Percentiles rank a stretch among this genome's conserved stretches.
Conservation (phyloP, 2,888 invertebrate species). For the Teleiodes luculella region DNA sequence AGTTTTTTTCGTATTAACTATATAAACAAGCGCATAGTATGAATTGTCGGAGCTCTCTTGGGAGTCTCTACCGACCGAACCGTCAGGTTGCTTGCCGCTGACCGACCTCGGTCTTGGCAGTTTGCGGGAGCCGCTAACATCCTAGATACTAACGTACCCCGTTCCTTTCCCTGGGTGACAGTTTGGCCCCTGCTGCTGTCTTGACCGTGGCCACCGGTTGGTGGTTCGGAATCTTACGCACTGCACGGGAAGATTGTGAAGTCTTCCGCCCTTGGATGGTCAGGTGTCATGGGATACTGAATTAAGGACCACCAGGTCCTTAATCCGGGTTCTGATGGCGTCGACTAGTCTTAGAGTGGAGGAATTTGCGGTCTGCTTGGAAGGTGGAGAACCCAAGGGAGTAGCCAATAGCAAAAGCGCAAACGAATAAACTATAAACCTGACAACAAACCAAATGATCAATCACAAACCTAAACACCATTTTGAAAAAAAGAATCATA, state of each 20-base stretch:
- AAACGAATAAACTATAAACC: neutral
- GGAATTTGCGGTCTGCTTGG: slow-evolving; percentile 11
- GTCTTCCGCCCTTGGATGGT: neutral
- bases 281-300: neutral
- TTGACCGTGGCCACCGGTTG: slow-evolving; percentile 1
- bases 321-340: slow-evolving; percentile 6
- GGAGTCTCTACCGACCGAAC: slow-evolving; percentile 15
- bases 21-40: neutral
- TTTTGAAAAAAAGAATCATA: too few relatives aligned
- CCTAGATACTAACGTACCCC: slow-evolving; percentile 12
- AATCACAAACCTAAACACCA: neutral
- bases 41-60: slow-evolving; percentile 13
- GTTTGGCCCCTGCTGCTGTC: slow-evolving; percentile 15
- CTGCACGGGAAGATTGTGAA: slow-evolving; percentile 8
- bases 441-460: neutral
- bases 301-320: neutral
- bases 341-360: neutral
- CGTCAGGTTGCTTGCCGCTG: slow-evolving; percentile 9
- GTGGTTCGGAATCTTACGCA: slow-evolving; percentile 13
- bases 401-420: neutral
- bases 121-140: slow-evolving; percentile 12
- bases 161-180: slow-evolving; percentile 14
- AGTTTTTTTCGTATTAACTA: slow-evolving; percentile 6
- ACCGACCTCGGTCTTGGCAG: slow-evolving; percentile 10
- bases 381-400: slow-evolving; percentile 15